Evolutionary conservation across 2,888 invertebrate species (phyloP).

Genomic region (Hirtodrosophila cameraria): DNA sequence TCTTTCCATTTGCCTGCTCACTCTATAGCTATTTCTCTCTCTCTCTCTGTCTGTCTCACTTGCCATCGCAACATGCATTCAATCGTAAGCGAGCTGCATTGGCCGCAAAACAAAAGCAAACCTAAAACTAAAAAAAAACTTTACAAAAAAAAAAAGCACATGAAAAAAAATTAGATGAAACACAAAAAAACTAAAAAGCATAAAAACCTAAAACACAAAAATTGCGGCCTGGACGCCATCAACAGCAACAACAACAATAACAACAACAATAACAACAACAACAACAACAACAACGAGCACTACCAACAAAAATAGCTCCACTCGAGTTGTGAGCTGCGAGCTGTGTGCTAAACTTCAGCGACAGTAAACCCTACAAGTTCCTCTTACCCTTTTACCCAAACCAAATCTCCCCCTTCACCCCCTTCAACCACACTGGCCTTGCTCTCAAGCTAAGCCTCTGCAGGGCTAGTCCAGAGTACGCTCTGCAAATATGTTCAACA

Average conservation of each 20-base stretch:
- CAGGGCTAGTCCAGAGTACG: conserved; percentile 34
- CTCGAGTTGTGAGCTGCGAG: conserved; percentile 59
- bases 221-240: conserved; percentile 68
- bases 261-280: conserved; percentile 24
- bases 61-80: conserved; percentile 54
- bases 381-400: not conserved
- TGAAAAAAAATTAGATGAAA: conserved; percentile 12
- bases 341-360: conserved; percentile 70
- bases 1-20: not conserved
- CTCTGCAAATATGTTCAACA: conserved; percentile 78
- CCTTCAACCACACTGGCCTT: too few relatives aligned
- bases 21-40: not conserved
- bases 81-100: conserved; percentile 71
- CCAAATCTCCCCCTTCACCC: not conserved
- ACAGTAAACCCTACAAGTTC: conserved; percentile 55
- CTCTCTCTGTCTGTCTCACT: not conserved
- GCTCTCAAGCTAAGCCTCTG: conserved; percentile 35
- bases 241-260: conserved; percentile 40
- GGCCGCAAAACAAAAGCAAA: conserved; percentile 65
- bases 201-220: conserved; percentile 77
- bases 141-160: too few relatives aligned
- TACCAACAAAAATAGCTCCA: conserved; percentile 46
- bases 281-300: conserved; percentile 12
- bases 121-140: conserved; percentile 41
- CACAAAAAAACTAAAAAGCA: conserved; percentile 51